Evolutionary conservation across 2,113 vertebrate species (phyloP), one percentile per base, ranked within the genome.

Genomic region (Esox niger): DNA sequence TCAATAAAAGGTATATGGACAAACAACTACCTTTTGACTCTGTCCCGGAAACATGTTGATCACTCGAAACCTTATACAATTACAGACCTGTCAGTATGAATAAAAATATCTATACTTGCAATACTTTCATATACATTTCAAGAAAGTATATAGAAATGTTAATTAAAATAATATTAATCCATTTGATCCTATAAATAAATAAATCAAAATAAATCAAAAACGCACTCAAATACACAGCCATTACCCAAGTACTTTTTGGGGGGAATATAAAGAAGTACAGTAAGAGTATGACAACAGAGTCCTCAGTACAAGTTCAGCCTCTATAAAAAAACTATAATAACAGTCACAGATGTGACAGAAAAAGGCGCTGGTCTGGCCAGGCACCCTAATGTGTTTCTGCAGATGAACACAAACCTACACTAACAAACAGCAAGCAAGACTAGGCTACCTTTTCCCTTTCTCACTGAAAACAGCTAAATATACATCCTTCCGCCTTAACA

Each of bases 341-440:
- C 81, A 79, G 76, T 61, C 79, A 77, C 59, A 79, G 70, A 83
- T 73, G 67, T 80, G 74, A 70, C 59, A 6, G 78, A 81, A 66
- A 63, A 6, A 69, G 17, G 17, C 17, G 78, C 70, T 76, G 63
- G 31, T 74, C 77, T 75, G 74, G 71, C 64, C 54, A 54, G 66
- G 80, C 79, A 62, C 79, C 82, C 69, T 26, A 83, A 86, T 88
- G 89, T 86, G 86, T 85, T 85, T 88, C 79, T 82, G 76, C 68
- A 84, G 79, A 89, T 87, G 73, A 84, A 83, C 82, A 81, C 68
- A 82, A 79, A 71, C 38, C 33, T 26, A n/a, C 9, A n/a, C 31
- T 62, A 80, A 81, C 69, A 76, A 62, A 1, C 25, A 3, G 20
- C 30, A 9, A 35, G 63, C 55, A 62, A 66, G 79, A 68, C 27